Base-by-base conservation (phyloP, 2,888 invertebrate species). In the Tortricodes alternella region DNA sequence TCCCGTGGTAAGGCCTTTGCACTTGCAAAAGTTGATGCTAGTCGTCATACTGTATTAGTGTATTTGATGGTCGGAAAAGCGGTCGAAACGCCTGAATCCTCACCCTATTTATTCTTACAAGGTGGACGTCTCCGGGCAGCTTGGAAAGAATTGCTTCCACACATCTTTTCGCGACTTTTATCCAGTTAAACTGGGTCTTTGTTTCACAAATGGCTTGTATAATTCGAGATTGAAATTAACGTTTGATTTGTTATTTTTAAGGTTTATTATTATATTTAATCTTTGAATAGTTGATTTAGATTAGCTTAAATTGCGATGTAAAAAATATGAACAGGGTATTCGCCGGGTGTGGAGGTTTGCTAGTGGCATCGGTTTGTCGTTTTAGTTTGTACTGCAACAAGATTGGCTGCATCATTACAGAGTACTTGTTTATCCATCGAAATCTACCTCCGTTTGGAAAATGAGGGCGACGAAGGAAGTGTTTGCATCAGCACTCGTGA, bases 301-400 rank as follows among this genome's bases (percentile, higher is more conserved):
- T 56, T 56, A 56, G 55, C 37, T 44, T 50, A 56, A 52, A 44
- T 49, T 49, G 56, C 49, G 49, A 56, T 56, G 56, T 49, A 43
- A 55, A 56, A 56, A 56, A 50, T 56, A 56, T 50, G 56, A 50
- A 56, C 56, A 56, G 56, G 56, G 56, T 56, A 56, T 50, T 56
- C 35, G 49, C 23, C 50, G 56, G 48, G 41, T 39, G 39, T 27
- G 41, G 23, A 39, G 35, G 43, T 23, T 15, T 13, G 16, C 32
- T 29, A 24, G 44, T 44, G 39, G 24, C 41, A 41, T 38, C 32
- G 44, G 21, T 29, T 23, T 49, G 38, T 27, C 29, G 53, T 46
- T 53, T 39, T 48, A 35, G 27, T 27, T 53, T 53, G 41, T 43
- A 29, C 18, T 46, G 46, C 38, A 46, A 32, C 24, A 21, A 41